Percentiles rank a stretch among this genome's conserved stretches.
Evolutionary conservation across 2,888 invertebrate genomes (phyloP).

Genomic region (Dasypolia templi): DNA sequence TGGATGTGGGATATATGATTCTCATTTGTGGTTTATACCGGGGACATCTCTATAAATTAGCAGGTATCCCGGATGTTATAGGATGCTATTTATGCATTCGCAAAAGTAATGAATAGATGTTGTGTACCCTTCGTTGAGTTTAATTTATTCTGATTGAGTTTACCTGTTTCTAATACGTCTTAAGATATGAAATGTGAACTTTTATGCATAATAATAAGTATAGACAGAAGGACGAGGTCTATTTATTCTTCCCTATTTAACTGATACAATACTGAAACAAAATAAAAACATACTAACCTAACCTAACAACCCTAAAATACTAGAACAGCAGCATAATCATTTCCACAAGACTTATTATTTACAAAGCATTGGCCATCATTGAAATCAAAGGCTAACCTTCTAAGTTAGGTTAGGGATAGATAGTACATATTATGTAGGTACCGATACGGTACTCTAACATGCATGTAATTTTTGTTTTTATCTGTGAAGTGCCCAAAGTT

Average conservation of each 20-base stretch:
- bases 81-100: conserved; percentile 49
- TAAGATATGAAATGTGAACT: not conserved
- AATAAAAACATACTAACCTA: not conserved
- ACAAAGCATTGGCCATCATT: not conserved
- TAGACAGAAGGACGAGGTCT: not conserved
- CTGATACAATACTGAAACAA: not conserved
- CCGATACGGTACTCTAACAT: not conserved
- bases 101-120: conserved; percentile 46
- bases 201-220: too few relatives aligned
- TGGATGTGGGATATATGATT: conserved; percentile 71
- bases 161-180: not conserved
- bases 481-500: not conserved
- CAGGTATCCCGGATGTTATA: conserved; percentile 37
- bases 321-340: not conserved
- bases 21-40: conserved; percentile 75
- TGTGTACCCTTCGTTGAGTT: conserved; percentile 35
- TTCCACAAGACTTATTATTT: not conserved
- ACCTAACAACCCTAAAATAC: not conserved
- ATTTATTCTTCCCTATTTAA: not conserved
- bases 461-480: not conserved
- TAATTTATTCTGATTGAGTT: conserved; percentile 39
- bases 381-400: not conserved
- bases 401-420: not conserved
- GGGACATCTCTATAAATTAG: conserved; percentile 65
- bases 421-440: too few relatives aligned